A percentile compares a stretch with the other conserved stretches of the same genome.
Evolutionary conservation across 2,113 vertebrate genomes (phyloP).

Genomic region (Tetraodon nigroviridis): DNA sequence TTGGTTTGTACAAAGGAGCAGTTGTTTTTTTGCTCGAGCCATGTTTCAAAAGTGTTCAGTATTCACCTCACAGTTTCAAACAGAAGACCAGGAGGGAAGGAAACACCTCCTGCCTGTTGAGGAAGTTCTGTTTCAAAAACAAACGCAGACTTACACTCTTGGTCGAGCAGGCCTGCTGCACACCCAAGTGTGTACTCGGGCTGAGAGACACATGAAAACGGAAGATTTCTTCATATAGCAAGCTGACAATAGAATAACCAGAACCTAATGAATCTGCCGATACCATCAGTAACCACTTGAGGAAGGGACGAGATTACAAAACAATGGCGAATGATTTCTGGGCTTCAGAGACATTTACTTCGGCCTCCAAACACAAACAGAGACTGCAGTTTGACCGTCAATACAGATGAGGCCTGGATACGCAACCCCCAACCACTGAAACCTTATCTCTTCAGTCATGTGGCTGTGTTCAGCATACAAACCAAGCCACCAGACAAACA

Average conservation of each 20-base stretch:
- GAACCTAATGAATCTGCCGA: conserved; percentile 22
- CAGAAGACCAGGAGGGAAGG: conserved; percentile 58
- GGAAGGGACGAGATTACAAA: conserved; percentile 13
- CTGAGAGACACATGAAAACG: too few species aligned
- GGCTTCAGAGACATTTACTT: conserved; percentile 9
- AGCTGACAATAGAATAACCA: conserved; percentile 22
- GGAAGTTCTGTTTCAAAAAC: conserved; percentile 72
- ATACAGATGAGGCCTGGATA: conserved; percentile 55
- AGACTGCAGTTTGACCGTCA: conserved; percentile 47
- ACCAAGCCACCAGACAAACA: conserved; percentile 14
- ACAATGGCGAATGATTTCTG: conserved; percentile 10
- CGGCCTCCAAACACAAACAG: conserved; percentile 24
- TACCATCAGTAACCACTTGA: conserved; percentile 17
- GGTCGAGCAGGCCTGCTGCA: too few species aligned
- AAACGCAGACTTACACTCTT: conserved; percentile 51
- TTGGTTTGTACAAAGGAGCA: conserved; percentile 57
- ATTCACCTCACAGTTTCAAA: conserved; percentile 69
- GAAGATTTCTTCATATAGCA: conserved; percentile 5
- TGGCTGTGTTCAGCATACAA: conserved; percentile 46
- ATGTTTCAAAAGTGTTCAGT: conserved; percentile 66
- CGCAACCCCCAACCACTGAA: conserved; percentile 42
- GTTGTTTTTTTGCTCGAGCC: conserved; percentile 71
- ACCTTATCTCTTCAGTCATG: conserved; percentile 67
- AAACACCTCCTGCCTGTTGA: conserved; percentile 69
- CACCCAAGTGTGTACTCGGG: conserved; percentile 25